A percentile compares a stretch with the other conserved stretches of the same genome.
phyloP scores from a whole-genome alignment of 2,113 vertebrate genomes.

The Pavo muticus region DNA sequence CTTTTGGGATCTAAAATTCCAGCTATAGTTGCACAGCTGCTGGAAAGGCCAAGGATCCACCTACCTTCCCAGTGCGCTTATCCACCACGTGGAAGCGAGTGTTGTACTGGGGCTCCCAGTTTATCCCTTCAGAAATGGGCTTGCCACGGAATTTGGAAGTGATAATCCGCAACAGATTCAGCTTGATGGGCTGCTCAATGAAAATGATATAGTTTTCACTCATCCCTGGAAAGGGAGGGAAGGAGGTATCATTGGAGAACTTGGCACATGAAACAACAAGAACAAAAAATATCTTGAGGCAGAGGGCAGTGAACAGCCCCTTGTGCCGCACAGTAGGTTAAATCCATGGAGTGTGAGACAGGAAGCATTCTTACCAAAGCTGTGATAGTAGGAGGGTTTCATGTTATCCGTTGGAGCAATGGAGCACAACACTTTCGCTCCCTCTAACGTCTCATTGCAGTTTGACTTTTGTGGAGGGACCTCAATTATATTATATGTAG shows the following conservation, averaged over 20 bases:
- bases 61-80: slow-evolving; percentile 89
- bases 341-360: not conserved
- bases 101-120: slow-evolving; percentile 90
- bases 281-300: not conserved
- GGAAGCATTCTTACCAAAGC: slow-evolving; percentile 83
- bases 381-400: slow-evolving; percentile 94
- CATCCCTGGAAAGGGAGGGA: slow-evolving; percentile 83
- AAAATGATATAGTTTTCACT: slow-evolving; percentile 93
- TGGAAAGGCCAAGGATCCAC: not conserved
- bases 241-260: fast-evolving
- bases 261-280: not conserved
- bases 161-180: slow-evolving; percentile 89
- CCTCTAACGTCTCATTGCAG: slow-evolving; percentile 80
- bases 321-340: not conserved
- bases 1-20: not conserved
- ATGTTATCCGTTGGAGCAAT: slow-evolving; percentile 81
- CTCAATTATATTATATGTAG: slow-evolving; percentile 88
- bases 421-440: slow-evolving; percentile 85
- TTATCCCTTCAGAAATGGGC: slow-evolving; percentile 81
- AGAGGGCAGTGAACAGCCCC: not conserved
- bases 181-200: slow-evolving; percentile 90
- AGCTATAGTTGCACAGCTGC: not conserved
- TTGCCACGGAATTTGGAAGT: slow-evolving; percentile 83
- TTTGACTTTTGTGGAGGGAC: slow-evolving; percentile 81
- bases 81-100: slow-evolving; percentile 89